These are phyloP conservation scores for Ylistrum balloti DNA, from an alignment of 1,140 invertebrate species.

Conservation along the genomic window DNA sequence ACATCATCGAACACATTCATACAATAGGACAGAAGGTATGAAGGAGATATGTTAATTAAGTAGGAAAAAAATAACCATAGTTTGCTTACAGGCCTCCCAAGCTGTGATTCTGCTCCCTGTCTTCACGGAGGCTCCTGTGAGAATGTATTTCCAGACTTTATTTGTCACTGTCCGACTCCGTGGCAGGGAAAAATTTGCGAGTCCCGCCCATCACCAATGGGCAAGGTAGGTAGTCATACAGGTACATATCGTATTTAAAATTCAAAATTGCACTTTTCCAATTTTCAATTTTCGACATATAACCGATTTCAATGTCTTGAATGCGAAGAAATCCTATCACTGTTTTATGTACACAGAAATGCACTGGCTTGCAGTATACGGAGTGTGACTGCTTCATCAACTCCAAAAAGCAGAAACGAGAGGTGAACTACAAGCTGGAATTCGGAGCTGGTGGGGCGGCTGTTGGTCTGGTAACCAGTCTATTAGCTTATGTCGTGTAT, in stretches of 20 bases:
- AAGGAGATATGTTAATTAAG: no score
- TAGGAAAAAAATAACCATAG: background rate
- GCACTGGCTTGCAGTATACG: background rate
- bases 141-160: background rate
- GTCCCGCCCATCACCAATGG: background rate
- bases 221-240: background rate
- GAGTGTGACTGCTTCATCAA: constrained; percentile 12
- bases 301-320: no score
- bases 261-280: no score
- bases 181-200: constrained; percentile 8
- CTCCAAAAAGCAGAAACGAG: background rate
- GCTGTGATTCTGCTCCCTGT: background rate
- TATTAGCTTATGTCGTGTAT: background rate
- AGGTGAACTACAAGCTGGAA: background rate
- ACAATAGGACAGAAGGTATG: no score
- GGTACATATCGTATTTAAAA: background rate
- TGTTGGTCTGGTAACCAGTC: background rate
- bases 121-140: background rate
- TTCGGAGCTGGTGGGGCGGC: background rate
- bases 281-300: no score
- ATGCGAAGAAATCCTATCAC: no score
- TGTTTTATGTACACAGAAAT: constrained; percentile 9
- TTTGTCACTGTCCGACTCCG: background rate
- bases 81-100: background rate
- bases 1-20: no score